A percentile compares a stretch with the other conserved stretches of the same genome.
Conservation (phyloP, 2,888 invertebrate genomes). For the Andrena bucephala region DNA sequence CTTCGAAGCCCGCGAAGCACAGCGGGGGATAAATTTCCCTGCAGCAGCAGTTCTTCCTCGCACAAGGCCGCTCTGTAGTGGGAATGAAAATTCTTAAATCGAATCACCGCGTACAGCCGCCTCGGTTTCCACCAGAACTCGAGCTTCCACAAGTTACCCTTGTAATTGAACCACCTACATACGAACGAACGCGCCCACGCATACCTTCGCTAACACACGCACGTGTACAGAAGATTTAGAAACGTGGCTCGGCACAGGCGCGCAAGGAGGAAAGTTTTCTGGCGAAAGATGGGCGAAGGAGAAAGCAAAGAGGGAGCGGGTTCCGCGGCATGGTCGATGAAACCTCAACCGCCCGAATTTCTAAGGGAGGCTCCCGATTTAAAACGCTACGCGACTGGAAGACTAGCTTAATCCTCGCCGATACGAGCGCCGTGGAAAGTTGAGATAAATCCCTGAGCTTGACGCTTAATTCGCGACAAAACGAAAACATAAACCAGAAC, state of each 20-base stretch:
- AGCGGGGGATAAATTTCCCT: constrained; percentile 10
- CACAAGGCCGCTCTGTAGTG: not conserved
- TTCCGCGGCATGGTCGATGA: constrained; percentile 81
- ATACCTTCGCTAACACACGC: not conserved
- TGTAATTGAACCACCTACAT: not conserved
- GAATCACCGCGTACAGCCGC: constrained; percentile 1
- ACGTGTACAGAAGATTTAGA: not conserved
- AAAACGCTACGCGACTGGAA: constrained; percentile 9
- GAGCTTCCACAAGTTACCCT: constrained; percentile 6
- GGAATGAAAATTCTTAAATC: constrained; percentile 29
- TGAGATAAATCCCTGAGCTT: constrained; percentile 9
- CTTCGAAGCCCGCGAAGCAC: not conserved
- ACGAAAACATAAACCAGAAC: constrained; percentile 26
- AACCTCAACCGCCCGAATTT: constrained; percentile 80
- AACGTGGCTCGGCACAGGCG: constrained; percentile 21
- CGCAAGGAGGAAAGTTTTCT: constrained; percentile 8
- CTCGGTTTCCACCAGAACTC: not conserved
- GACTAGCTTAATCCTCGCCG: constrained; percentile 40
- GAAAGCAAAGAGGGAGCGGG: constrained; percentile 77
- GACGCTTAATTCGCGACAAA: constrained; percentile 33
- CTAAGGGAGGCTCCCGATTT: constrained; percentile 29
- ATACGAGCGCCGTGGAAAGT: constrained; percentile 22
- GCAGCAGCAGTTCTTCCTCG: not conserved
- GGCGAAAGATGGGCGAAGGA: not conserved
- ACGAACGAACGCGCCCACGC: not conserved